Base-by-base conservation (phyloP, 23 tunicate species). In the Halocynthia roretzi region DNA sequence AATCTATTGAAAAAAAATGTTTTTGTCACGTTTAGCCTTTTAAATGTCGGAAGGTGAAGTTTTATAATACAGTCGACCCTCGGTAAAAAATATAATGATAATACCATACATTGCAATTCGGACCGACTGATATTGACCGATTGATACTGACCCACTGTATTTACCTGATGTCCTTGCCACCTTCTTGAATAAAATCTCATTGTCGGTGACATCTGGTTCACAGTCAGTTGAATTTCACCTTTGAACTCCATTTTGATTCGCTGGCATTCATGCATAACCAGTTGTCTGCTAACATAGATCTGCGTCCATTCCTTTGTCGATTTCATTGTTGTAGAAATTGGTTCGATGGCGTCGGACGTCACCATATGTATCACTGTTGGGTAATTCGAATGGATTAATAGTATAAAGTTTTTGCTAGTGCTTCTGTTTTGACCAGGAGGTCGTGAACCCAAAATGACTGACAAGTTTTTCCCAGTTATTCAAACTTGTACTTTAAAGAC, bases 151-250 rank as follows among this genome's bases (percentile, higher is more conserved):
- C 1, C 44, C 70, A 10, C 19, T 65, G 15, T n/a, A 31, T 49
- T 56, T 67, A 89, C 96, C 84, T 89, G 87, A 65, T 80, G 80
- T 8, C 96, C 96, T 69, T 89, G 96, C 96, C 96, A 89, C 70
- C 88, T 75, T 62, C 87, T 89, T 75, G 89, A 84, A 68, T 89
- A 81, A 54, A 89, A 89, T 70, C 68, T 71, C 8, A 89, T 70
- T 20, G 80, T 78, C 18, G 85, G 85, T n/a, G 77, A 68, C 76
- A 89, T 84, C 63, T 89, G 96, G 61, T 89, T 89, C 7, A 80
- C 67, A 5, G 88, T 83, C 17, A 75, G 88, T 68, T 84, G 75
- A 6, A 83, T 18, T 6, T 77, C 85, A 7, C 81, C 88, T 70
- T 71, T 68, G 79, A 83, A 83, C 50, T 61, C 70, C 76, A 89